phyloP scores from a whole-genome alignment of 2,797 vertebrate species.

The Taenioides sp. region DNA sequence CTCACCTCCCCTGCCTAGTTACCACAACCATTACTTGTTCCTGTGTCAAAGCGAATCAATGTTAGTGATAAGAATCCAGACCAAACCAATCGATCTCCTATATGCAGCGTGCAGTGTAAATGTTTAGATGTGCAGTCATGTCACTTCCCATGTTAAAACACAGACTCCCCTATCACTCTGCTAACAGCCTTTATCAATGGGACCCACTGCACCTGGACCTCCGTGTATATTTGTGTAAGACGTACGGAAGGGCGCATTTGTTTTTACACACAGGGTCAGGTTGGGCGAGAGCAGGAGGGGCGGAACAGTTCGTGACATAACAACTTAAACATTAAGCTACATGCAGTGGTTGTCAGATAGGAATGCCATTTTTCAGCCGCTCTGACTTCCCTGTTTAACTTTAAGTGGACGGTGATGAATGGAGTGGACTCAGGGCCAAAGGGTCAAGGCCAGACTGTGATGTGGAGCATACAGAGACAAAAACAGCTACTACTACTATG shows the following conservation, averaged over 20 bases:
- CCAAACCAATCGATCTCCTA: conserved; percentile 52
- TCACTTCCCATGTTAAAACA: conserved; percentile 65
- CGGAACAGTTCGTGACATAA: conserved; percentile 58
- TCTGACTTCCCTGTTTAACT: conserved; percentile 73
- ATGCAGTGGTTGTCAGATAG: conserved; percentile 18
- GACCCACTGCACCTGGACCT: conserved; percentile 65
- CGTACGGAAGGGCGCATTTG: conserved; percentile 15
- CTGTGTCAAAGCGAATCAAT: conserved; percentile 33
- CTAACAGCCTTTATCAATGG: conserved; percentile 61
- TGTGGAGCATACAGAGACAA: conserved; percentile 54
- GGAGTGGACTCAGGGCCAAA: conserved; percentile 67
- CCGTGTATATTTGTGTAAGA: conserved; percentile 10
- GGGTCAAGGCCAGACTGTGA: conserved; percentile 67
- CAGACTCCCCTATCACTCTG: conserved; percentile 43
- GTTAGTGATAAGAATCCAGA: conserved; percentile 41
- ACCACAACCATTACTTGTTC: not conserved
- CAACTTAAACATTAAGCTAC: conserved; percentile 41
- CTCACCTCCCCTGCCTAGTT: not conserved
- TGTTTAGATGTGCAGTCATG: conserved; percentile 66
- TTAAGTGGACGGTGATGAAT: conserved; percentile 67
- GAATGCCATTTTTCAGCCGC: conserved; percentile 71
- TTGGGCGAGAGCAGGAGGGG: conserved; percentile 48
- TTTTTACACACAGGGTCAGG: conserved; percentile 59
- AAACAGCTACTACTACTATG: conserved; percentile 13
- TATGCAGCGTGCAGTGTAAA: conserved; percentile 52